Conservation (phyloP, 2,888 invertebrate species). For the Endotricha flammealis region DNA sequence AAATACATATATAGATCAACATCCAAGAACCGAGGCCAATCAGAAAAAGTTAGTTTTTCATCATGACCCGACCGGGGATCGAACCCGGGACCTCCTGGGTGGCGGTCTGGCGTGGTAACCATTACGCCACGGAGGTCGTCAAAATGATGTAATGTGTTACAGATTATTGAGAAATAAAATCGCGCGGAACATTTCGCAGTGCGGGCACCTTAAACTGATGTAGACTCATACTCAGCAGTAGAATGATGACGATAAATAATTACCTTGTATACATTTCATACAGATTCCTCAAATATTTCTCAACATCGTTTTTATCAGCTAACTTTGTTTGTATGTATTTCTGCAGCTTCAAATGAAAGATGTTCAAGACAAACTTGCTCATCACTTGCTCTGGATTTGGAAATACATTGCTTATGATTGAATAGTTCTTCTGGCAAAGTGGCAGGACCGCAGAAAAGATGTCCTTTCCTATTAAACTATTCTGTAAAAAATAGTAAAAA, state of each 20-base stretch:
- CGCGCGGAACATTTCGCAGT: too few relatives aligned
- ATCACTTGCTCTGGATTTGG: conserved; percentile 97
- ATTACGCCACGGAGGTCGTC: too few relatives aligned
- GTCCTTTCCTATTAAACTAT: conserved; percentile 90
- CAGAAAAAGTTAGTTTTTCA: too few relatives aligned
- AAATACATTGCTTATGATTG: conserved; percentile 92
- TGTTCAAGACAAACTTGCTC: conserved; percentile 97
- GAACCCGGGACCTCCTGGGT: too few relatives aligned
- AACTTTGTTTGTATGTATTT: conserved; percentile 91
- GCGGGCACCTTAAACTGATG: too few relatives aligned
- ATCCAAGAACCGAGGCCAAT: too few relatives aligned
- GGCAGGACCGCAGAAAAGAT: conserved; percentile 94
- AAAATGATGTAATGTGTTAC: too few relatives aligned
- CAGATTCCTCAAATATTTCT: conserved; percentile 92
- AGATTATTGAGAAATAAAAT: too few relatives aligned
- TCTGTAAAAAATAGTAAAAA: conserved; percentile 81
- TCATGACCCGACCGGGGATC: too few relatives aligned
- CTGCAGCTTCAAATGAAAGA: conserved; percentile 93
- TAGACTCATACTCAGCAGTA: too few relatives aligned
- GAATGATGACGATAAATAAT: neutral
- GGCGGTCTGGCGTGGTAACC: too few relatives aligned
- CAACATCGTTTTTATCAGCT: conserved; percentile 88
- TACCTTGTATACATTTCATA: conserved; percentile 94
- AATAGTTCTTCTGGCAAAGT: conserved; percentile 91
- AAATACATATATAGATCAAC: too few relatives aligned